Base-by-base conservation (phyloP, 2,797 vertebrate genomes). In the Gephyroberyx darwinii region DNA sequence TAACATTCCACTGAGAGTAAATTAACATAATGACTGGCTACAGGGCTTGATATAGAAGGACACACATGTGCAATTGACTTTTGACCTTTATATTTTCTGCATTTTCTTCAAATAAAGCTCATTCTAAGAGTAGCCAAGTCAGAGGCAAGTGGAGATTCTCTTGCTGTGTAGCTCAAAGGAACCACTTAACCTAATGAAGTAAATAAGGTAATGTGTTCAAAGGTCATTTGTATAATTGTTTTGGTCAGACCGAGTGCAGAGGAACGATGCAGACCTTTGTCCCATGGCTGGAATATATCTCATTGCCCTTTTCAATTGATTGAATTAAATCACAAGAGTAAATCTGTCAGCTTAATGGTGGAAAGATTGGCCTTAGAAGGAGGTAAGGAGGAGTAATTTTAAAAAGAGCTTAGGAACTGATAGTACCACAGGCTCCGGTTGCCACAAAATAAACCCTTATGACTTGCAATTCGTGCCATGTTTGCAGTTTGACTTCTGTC, bases 191-290 rank as follows among this genome's bases (percentile, higher is more conserved):
- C 87, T 92, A 94, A 94, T 93, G 91, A 93, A 88, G 85, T 88
- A 90, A 92, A 89, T 90, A 90, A 90, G 78, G 70, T 81, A 88
- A 89, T 87, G 82, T 72, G 85, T 85, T 88, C 90, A 93, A 91
- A 93, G 93, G 92, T 94, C 91, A 93, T 94, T 95, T 94, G 91
- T 93, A 86, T 93, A 93, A 93, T 93, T 94, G 91, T 94, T 94
- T 94, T 88, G 75, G 82, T 90, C 1, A 35, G 84, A 87, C 78
- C 85, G 82, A 92, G 83, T 84, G 87, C 89, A 78, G 85, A 84
- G 78, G 86, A 92, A 92, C 88, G 87, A 88, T 88, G 80, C 87
- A 83, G 88, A 93, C 89, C 92, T 93, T 89, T 90, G 92, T 94
- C 90, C 88, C 84, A 69, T 54, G 80, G 89, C 84, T 86, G 84